Base-by-base conservation (phyloP, 2,888 invertebrate species). In the Oscheius sp. region DNA sequence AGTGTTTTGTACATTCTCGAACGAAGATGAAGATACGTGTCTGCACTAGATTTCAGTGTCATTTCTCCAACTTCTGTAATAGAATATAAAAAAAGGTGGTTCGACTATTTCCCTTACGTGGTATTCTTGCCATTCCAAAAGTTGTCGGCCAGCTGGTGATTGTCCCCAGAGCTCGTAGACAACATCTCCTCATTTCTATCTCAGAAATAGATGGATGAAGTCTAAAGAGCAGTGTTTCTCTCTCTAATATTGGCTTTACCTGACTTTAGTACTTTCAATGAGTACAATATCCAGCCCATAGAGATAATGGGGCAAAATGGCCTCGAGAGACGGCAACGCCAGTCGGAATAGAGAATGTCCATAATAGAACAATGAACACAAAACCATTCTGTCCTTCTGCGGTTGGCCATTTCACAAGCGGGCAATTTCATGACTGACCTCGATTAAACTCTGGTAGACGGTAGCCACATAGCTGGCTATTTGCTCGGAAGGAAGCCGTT, bases 381-480 rank as follows among this genome's bases (percentile, higher is more conserved):
- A 68, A 68, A 88, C 82, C 16, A 88, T 70, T 7, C 87, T 75
- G 53, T 88, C 87, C 52, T 85, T 83, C 81, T 85, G 73, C 56
- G 79, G 73, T 16, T n/a, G 13, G 27, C 35, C 35, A 35, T 35
- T 21, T 55, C 21, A 25, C 21, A 18, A 23, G 6, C 25, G 21
- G 21, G 46, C 21, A 5, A 43, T 9, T 59, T 25, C 68, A n/a
- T 9, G 35, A 35, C 35, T 35, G 35, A 84, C 85, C 79, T 86
- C 84, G 25, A 87, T 76, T 13, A 87, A 76, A 35, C 85, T 96
- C 89, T 95, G 94, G 85, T 93, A 93, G 78, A 99, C 90, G 3
- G 95, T 94, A 86, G 95, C 92, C 90, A 96, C 96, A 90, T 96
- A 95, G 63, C 97, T 92, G 12, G 96, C 95, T 85, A 96, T 91